Conservation (phyloP, 2,888 invertebrate species). For the Strigamia crassipes region DNA sequence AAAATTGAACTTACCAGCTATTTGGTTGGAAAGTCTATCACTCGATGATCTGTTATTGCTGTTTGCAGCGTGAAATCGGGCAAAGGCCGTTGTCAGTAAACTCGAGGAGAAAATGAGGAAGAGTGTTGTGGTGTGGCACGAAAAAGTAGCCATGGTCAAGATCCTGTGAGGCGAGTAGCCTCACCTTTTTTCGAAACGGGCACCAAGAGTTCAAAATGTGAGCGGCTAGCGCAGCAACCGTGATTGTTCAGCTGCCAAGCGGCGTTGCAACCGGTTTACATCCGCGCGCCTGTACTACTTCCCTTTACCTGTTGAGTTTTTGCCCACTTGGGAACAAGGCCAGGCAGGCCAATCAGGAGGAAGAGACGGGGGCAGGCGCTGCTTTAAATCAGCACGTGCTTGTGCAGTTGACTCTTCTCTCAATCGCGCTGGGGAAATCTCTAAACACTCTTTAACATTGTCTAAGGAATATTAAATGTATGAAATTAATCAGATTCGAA, state of each 20-base stretch:
- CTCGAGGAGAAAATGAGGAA: neutral
- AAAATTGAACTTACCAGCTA: constrained; percentile 2
- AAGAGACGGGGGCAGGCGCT: constrained; percentile 24
- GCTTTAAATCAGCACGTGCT: constrained; percentile 31
- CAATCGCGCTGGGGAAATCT: neutral
- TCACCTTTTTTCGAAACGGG: constrained; percentile 1
- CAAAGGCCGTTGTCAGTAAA: neutral
- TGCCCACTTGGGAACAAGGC: constrained; percentile 42
- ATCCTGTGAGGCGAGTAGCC: constrained; percentile 22
- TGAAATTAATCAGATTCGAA: too few species aligned
- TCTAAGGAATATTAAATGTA: neutral
- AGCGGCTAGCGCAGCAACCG: constrained; percentile 28
- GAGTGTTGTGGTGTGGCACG: neutral
- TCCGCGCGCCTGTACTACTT: constrained; percentile 38
- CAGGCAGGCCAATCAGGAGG: constrained; percentile 32
- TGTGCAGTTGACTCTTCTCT: neutral
- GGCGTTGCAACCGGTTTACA: constrained; percentile 30
- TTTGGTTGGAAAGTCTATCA: constrained; percentile 33
- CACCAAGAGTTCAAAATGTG: constrained; percentile 25
- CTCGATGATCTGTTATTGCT: neutral
- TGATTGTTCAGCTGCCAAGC: constrained; percentile 7
- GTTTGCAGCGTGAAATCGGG: neutral
- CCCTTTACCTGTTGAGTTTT: constrained; percentile 40
- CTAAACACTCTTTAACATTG: neutral
- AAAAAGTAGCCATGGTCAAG: constrained; percentile 22